phyloP scores from a whole-genome alignment of 1,140 invertebrate genomes.

The Dendroctonus ponderosae region DNA sequence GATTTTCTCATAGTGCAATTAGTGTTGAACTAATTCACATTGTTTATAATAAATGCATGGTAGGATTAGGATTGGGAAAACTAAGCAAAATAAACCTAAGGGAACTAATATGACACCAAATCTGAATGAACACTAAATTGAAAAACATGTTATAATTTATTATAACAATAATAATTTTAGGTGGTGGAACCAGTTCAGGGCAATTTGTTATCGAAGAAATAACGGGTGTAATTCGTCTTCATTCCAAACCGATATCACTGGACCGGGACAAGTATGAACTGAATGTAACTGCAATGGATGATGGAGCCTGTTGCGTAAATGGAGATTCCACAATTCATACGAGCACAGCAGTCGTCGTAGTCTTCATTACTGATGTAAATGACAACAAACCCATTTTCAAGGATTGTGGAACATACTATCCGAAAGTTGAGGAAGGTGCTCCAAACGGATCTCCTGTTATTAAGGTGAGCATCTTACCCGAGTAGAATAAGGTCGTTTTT shows the following conservation, averaged over 20 bases:
- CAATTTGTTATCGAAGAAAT: slow-evolving; percentile 95
- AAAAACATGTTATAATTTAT: not conserved
- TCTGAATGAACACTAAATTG: not conserved
- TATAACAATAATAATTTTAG: slow-evolving; percentile 5
- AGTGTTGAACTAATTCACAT: no score
- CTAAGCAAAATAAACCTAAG: not conserved
- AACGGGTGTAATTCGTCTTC: slow-evolving; percentile 88
- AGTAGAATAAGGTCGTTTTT: not conserved
- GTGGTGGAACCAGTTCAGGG: slow-evolving; percentile 82
- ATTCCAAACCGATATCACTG: slow-evolving; percentile 78
- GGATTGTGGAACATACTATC: slow-evolving; percentile 86
- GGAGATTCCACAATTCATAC: slow-evolving; percentile 84
- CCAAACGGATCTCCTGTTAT: slow-evolving; percentile 90
- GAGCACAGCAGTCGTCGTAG: slow-evolving; percentile 91
- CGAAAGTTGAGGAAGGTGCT: slow-evolving; percentile 90
- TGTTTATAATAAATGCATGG: no score
- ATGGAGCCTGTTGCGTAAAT: slow-evolving; percentile 88
- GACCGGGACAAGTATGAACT: slow-evolving; percentile 90
- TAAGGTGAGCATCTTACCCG: slow-evolving; percentile 60
- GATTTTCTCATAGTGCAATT: no score
- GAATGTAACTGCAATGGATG: slow-evolving; percentile 91
- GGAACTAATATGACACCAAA: not conserved
- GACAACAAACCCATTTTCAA: slow-evolving; percentile 94
- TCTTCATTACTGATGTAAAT: slow-evolving; percentile 95
- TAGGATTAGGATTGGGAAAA: no score